phyloP scores from a whole-genome alignment of 2,797 vertebrate species.

The Enteromius thamalakanensis region DNA sequence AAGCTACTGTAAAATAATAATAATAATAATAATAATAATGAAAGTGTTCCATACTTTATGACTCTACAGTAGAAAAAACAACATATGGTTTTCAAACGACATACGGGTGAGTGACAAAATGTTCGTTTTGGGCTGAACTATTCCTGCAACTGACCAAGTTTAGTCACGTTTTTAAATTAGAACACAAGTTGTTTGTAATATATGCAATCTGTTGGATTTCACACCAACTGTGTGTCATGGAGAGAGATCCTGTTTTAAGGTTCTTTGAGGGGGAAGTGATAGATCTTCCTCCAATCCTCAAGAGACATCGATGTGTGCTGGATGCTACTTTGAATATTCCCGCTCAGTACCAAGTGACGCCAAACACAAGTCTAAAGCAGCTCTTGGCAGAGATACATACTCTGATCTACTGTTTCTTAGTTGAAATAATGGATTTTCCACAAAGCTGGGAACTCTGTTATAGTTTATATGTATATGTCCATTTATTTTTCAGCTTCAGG shows the following conservation, averaged over 20 bases:
- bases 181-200: conserved; percentile 19
- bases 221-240: conserved; percentile 23
- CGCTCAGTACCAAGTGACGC: conserved; percentile 31
- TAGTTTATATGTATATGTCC: background rate
- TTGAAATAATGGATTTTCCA: conserved; percentile 26
- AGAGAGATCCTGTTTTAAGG: conserved; percentile 18
- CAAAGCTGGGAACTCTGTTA: background rate
- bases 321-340: conserved; percentile 12
- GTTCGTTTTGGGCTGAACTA: background rate
- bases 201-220: conserved; percentile 12
- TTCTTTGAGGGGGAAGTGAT: conserved; percentile 52
- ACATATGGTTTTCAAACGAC: background rate
- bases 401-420: conserved; percentile 24
- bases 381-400: conserved; percentile 23
- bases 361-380: conserved; percentile 44
- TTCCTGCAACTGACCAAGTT: background rate
- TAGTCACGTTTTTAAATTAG: background rate
- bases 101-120: background rate
- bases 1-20: background rate
- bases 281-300: conserved; percentile 35
- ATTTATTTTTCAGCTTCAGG: background rate
- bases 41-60: background rate
- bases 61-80: background rate
- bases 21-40: background rate
- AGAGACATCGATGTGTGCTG: conserved; percentile 27